Conservation (phyloP, 2,888 invertebrate genomes). For the Dicyrtoma fusca region DNA sequence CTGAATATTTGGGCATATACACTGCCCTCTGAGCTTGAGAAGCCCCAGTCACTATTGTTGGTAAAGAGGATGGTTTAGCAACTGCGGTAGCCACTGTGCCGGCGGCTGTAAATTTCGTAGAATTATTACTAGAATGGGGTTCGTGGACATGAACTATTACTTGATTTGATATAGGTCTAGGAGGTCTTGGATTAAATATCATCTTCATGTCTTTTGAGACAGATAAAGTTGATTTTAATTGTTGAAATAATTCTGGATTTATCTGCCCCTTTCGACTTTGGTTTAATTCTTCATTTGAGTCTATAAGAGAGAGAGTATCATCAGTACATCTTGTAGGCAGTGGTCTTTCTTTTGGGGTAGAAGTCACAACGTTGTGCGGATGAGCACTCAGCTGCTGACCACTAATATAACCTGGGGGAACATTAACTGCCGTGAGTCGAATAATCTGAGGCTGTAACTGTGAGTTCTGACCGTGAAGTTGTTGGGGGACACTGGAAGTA, state of each 20-base stretch:
- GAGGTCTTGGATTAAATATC: neutral
- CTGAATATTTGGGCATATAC: slow-evolving; percentile 9
- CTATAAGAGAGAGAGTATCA: slow-evolving; percentile 14
- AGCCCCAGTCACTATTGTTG: neutral
- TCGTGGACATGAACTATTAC: neutral
- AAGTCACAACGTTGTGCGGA: neutral
- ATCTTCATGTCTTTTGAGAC: slow-evolving; percentile 13
- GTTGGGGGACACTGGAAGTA: neutral
- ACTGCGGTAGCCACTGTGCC: neutral
- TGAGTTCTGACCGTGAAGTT: neutral
- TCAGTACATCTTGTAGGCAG: slow-evolving; percentile 32
- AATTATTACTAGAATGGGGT: neutral
- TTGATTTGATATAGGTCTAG: neutral
- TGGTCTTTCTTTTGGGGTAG: slow-evolving; percentile 8
- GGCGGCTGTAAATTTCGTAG: no score
- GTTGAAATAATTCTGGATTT: slow-evolving; percentile 25
- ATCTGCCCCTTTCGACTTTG: neutral
- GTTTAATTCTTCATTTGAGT: neutral
- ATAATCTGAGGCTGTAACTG: neutral
- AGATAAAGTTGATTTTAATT: slow-evolving; percentile 26
- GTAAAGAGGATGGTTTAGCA: neutral
- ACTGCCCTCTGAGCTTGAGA: neutral
- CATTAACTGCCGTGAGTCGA: neutral
- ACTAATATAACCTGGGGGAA: neutral
- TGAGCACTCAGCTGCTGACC: no score